phyloP scores from a whole-genome alignment of 2,113 vertebrate genomes.

The Corythaixoides concolor region DNA sequence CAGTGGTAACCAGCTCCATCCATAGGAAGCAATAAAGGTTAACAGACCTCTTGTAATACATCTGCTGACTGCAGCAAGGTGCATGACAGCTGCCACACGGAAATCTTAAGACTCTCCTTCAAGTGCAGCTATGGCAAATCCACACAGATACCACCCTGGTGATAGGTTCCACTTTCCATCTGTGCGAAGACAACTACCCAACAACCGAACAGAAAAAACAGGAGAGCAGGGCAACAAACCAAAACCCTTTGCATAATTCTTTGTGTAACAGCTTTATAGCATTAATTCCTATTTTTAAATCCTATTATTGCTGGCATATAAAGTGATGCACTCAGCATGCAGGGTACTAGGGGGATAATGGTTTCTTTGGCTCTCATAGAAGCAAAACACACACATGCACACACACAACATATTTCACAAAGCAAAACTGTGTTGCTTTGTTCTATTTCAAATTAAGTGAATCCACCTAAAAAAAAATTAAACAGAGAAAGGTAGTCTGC shows the following conservation, averaged over 20 bases:
- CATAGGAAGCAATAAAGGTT: conserved; percentile 68
- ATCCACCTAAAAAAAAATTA: not conserved
- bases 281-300: not conserved
- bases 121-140: conserved; percentile 53
- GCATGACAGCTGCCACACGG: conserved; percentile 54
- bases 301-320: not conserved
- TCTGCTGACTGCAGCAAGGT: conserved; percentile 64
- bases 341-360: not conserved
- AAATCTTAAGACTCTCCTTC: conserved; percentile 63
- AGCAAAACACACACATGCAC: not conserved
- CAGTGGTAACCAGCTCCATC: conserved; percentile 65
- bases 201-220: conserved; percentile 58
- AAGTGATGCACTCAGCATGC: conserved; percentile 32
- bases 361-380: not conserved
- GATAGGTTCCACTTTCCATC: conserved; percentile 55
- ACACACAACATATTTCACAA: not conserved
- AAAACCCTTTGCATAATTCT: conserved; percentile 31
- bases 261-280: not conserved
- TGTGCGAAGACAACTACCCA: conserved; percentile 67
- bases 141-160: conserved; percentile 55
- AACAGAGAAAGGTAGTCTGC: not conserved
- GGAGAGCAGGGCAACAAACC: conserved; percentile 63
- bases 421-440: conserved; percentile 12
- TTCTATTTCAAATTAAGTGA: not conserved
- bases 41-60: conserved; percentile 65